A percentile compares a stretch with the other conserved stretches of the same genome.
Evolutionary conservation across 2,888 invertebrate species (phyloP).

Genomic region (Andrena bicolor): DNA sequence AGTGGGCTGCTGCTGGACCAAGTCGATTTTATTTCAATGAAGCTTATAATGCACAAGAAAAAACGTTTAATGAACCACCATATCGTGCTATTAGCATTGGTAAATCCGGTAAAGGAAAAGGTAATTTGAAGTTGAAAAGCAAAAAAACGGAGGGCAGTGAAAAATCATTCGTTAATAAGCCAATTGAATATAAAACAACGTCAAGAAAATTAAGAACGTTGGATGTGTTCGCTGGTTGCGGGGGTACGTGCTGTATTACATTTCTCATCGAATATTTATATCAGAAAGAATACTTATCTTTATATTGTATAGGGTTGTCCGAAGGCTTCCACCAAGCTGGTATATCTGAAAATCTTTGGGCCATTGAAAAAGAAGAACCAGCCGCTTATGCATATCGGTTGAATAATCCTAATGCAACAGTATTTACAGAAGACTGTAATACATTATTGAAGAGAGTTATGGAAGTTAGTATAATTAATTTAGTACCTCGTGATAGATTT

Average conservation of each 20-base stretch:
- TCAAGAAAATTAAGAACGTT: conserved; percentile 88
- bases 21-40: conserved; percentile 91
- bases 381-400: conserved; percentile 93
- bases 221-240: conserved; percentile 95
- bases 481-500: background rate
- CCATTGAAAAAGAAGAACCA: conserved; percentile 91
- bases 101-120: conserved; percentile 88
- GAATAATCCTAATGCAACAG: conserved; percentile 90
- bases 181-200: conserved; percentile 82
- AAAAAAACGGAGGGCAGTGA: conserved; percentile 77
- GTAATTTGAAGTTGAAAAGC: conserved; percentile 88
- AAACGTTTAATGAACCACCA: conserved; percentile 88
- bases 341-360: conserved; percentile 91
- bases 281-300: background rate
- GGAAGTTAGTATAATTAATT: conserved; percentile 84
- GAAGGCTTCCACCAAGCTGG: conserved; percentile 91
- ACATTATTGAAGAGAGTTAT: conserved; percentile 89
- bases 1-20: conserved; percentile 89
- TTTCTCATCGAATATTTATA: background rate
- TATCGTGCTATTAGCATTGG: conserved; percentile 87
- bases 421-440: conserved; percentile 94
- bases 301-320: conserved; percentile 87
- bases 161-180: conserved; percentile 74
- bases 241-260: conserved; percentile 85
- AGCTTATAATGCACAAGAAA: conserved; percentile 87